Percentiles rank a stretch among this genome's conserved stretches.
Conservation (phyloP, 2,113 vertebrate genomes). For the Chionis minor region DNA sequence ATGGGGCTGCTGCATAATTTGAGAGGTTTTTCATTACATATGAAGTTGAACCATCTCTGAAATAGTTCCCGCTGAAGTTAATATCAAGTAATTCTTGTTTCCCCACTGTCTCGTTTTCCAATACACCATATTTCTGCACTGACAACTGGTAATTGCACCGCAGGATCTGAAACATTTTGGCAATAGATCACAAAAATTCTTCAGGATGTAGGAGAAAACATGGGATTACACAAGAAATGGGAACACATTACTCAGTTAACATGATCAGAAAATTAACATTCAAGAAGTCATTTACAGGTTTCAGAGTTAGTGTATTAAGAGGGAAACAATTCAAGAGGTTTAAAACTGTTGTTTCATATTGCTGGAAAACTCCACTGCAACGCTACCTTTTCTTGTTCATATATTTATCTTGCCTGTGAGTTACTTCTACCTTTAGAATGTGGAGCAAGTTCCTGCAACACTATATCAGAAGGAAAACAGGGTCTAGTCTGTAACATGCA, state of each 20-base stretch:
- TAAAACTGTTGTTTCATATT: not conserved
- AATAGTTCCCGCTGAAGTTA: not conserved
- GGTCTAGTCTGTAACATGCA: not conserved
- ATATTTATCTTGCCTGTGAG: not conserved
- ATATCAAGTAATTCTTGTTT: not conserved
- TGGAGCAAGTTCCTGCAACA: not conserved
- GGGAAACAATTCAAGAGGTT: not conserved
- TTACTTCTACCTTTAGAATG: not conserved
- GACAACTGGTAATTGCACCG: conserved; percentile 9
- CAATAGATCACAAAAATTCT: conserved; percentile 37
- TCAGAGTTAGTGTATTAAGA: not conserved
- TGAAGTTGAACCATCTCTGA: not conserved
- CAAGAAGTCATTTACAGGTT: not conserved
- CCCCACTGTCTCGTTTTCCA: conserved; percentile 17
- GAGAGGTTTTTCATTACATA: not conserved
- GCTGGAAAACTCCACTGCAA: not conserved
- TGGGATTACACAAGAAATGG: conserved; percentile 16
- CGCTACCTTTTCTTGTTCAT: accelerated
- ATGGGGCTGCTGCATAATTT: not conserved
- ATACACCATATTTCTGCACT: not conserved
- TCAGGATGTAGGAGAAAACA: conserved; percentile 28
- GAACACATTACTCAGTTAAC: conserved; percentile 29
- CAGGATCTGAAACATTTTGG: conserved; percentile 30
- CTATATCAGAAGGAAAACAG: not conserved
- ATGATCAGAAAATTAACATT: conserved; percentile 16